Base-by-base conservation (phyloP, 2,888 invertebrate genomes). In the Folsomia manolachei region DNA sequence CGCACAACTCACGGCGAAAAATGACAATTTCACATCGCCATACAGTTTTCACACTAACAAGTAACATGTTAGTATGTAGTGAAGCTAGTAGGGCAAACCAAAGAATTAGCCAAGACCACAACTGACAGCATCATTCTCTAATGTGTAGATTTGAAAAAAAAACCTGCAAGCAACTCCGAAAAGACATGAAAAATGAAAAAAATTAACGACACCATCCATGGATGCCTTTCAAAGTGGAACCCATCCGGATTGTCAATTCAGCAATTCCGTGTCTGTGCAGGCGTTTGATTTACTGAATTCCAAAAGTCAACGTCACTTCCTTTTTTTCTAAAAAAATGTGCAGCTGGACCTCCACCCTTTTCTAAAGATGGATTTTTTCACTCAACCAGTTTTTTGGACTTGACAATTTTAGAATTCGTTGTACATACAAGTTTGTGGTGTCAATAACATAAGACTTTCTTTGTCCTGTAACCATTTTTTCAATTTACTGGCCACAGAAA, bases 241-340 rank as follows among this genome's bases (percentile, higher is more conserved):
- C 56, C 21, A 19, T 56, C 56, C 53, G 60, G 25, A 67, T 60
- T 67, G 67, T 67, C 67, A 67, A 67, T 67, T 67, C 67, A 67
- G 67, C 67, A 56, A 25, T 53, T 67, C 67, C 52, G 7, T 2
- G 4, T 56, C 56, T 39, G 39, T 4, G 39, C 39, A 39, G 39
- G 39, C 39, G 39, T 39, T 56, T 56, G 56, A 56, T 56, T 56
- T 56, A 56, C 19, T n/a, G 56, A 56, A 39, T 39, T 39, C 39
- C 39, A 39, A 39, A n/a, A 39, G 39, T 39, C 39, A 39, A 39
- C 39, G 4, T 39, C 39, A 39, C 39, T 39, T 39, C 39, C 39
- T 39, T 39, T 14, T 14, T 9, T 39, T 4, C 14, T 4, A n/a
- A n/a, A 39, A 39, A 39, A 39, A 39, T 39, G 39, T 39, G 39